Conservation (phyloP, 1,140 invertebrate genomes). For the Zaprionus tsacasi region DNA sequence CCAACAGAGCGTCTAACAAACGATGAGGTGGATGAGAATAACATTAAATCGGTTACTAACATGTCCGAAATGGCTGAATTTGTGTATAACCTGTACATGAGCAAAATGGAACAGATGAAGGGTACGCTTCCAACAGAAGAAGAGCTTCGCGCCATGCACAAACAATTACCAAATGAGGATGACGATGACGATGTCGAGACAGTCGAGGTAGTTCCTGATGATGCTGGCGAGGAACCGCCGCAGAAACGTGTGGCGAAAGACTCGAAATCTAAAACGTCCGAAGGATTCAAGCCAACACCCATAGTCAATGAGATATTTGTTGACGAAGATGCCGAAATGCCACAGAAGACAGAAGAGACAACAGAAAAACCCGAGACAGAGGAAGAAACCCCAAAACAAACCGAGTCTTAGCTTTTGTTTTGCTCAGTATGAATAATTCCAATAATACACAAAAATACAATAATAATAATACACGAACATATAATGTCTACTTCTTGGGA, state of each 20-base stretch:
- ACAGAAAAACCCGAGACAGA: not conserved
- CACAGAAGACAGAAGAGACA: slow-evolving; percentile 14
- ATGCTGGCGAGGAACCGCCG: slow-evolving; percentile 59
- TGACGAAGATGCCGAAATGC: slow-evolving; percentile 60
- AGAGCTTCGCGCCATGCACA: slow-evolving; percentile 54
- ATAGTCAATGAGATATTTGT: slow-evolving; percentile 82
- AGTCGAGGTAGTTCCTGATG: slow-evolving; percentile 1
- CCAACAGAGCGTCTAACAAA: slow-evolving; percentile 87
- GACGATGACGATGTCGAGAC: slow-evolving; percentile 5
- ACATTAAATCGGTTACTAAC: slow-evolving; percentile 87
- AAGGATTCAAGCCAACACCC: slow-evolving; percentile 85
- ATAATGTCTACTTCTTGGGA: slow-evolving; percentile 90
- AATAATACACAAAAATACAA: slow-evolving; percentile 50
- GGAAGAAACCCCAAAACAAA: slow-evolving; percentile 10
- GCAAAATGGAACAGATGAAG: slow-evolving; percentile 89
- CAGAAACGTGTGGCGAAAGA: slow-evolving; percentile 58
- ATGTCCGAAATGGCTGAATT: slow-evolving; percentile 97
- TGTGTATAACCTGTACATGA: slow-evolving; percentile 95
- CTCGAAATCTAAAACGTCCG: slow-evolving; percentile 53
- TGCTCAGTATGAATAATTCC: slow-evolving; percentile 46
- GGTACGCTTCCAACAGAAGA: slow-evolving; percentile 83
- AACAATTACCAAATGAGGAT: slow-evolving; percentile 54
- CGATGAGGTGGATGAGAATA: slow-evolving; percentile 41
- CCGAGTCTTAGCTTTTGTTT: slow-evolving; percentile 30
- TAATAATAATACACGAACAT: slow-evolving; percentile 3